A percentile compares a stretch with the other conserved stretches of the same genome.
Evolutionary conservation across 2,113 vertebrate genomes (phyloP).

Genomic region (Bombycilla garrulus): DNA sequence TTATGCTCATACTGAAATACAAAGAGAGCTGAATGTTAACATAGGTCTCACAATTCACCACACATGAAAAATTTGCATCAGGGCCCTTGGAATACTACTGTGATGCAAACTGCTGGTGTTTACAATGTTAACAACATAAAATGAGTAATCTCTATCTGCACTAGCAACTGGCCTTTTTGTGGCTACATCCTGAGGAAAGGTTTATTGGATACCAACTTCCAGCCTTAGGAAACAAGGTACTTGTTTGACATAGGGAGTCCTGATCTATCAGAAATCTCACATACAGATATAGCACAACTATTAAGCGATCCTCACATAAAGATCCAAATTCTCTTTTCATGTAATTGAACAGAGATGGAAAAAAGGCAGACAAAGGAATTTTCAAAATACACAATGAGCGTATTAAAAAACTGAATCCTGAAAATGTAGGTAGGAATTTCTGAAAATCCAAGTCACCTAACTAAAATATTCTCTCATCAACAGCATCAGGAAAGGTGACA

Average conservation of each 20-base stretch:
- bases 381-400: background rate
- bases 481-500: background rate
- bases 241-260: background rate
- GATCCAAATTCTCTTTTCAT: background rate
- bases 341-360: background rate
- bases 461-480: background rate
- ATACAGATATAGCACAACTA: background rate
- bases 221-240: background rate
- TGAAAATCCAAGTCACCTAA: background rate
- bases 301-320: background rate
- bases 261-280: background rate
- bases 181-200: background rate
- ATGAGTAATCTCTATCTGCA: background rate
- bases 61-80: background rate
- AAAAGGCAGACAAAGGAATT: background rate
- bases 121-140: background rate
- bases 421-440: background rate
- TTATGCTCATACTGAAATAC: slow-evolving; percentile 81
- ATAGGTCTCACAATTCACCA: background rate
- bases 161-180: background rate
- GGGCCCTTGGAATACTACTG: background rate
- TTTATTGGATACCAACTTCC: background rate
- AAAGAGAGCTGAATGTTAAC: slow-evolving; percentile 13
- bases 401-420: background rate
- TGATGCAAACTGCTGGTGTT: background rate